Evolutionary conservation across 2,888 invertebrate genomes (phyloP).

Genomic region (Autographa pulchrina): DNA sequence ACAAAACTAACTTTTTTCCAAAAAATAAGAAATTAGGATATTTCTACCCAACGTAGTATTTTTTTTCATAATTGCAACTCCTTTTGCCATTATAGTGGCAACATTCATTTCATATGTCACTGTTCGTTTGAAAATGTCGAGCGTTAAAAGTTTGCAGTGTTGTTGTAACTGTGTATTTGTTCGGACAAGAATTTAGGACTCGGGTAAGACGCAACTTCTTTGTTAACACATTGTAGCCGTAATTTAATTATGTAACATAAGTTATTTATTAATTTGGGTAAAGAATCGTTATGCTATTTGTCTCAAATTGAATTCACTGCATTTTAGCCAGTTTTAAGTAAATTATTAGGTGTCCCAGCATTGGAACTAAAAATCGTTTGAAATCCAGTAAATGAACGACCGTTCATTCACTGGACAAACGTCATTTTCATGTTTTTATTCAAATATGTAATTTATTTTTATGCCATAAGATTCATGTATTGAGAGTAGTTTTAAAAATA

Average conservation of each 20-base stretch:
- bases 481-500: no score
- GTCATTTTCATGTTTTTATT: no score
- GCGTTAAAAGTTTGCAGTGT: conserved; percentile 12
- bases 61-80: conserved; percentile 18
- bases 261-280: no score
- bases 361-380: no score
- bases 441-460: no score
- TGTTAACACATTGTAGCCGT: not conserved
- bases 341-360: not conserved
- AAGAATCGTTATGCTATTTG: not conserved
- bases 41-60: conserved; percentile 14
- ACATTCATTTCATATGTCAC: conserved; percentile 8
- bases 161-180: conserved; percentile 12
- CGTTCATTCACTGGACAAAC: no score
- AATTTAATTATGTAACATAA: not conserved
- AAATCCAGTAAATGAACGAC: no score
- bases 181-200: conserved; percentile 12
- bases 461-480: no score
- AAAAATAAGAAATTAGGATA: no score
- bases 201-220: conserved; percentile 8
- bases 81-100: conserved; percentile 10
- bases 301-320: not conserved
- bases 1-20: no score
- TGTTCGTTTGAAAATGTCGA: conserved; percentile 15
- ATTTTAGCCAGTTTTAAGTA: not conserved